Evolutionary conservation across 2,888 invertebrate genomes (phyloP).

Genomic region (Laspeyria flexula): DNA sequence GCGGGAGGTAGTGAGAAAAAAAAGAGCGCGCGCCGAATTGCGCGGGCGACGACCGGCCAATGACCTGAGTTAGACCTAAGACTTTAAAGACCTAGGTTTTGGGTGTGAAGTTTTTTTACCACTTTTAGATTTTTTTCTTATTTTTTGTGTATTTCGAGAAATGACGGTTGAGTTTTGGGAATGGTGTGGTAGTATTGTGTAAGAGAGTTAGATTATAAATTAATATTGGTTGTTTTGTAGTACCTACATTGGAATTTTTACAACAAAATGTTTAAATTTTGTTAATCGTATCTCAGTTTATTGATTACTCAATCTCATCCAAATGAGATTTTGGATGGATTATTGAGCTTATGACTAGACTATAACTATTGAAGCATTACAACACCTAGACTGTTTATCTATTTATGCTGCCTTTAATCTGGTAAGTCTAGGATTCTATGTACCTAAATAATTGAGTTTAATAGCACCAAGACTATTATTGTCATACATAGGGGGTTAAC

Average conservation of each 20-base stretch:
- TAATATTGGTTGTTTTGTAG: not conserved
- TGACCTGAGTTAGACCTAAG: constrained; percentile 67
- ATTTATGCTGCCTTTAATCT: too few relatives aligned
- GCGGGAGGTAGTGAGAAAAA: constrained; percentile 45
- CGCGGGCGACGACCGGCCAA: constrained; percentile 81
- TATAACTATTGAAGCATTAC: too few relatives aligned
- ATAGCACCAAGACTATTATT: too few relatives aligned
- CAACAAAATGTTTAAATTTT: too few relatives aligned
- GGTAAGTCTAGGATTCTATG: too few relatives aligned
- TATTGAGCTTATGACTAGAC: too few relatives aligned
- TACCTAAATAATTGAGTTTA: too few relatives aligned
- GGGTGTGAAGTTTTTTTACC: constrained; percentile 31
- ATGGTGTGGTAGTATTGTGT: not conserved
- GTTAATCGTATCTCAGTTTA: too few relatives aligned
- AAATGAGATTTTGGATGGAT: too few relatives aligned
- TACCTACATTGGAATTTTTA: not conserved
- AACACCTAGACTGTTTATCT: too few relatives aligned
- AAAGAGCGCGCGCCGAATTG: constrained; percentile 66
- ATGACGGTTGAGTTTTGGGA: constrained; percentile 9
- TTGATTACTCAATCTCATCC: too few relatives aligned
- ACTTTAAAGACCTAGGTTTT: constrained; percentile 55
- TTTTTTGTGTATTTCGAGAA: constrained; percentile 14
- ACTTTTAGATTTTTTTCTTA: constrained; percentile 10
- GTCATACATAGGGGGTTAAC: too few relatives aligned
- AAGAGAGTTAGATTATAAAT: not conserved